These are phyloP conservation scores for Sterna hirundo DNA, from an alignment of 2,113 vertebrate species.

Conservation along the genomic window DNA sequence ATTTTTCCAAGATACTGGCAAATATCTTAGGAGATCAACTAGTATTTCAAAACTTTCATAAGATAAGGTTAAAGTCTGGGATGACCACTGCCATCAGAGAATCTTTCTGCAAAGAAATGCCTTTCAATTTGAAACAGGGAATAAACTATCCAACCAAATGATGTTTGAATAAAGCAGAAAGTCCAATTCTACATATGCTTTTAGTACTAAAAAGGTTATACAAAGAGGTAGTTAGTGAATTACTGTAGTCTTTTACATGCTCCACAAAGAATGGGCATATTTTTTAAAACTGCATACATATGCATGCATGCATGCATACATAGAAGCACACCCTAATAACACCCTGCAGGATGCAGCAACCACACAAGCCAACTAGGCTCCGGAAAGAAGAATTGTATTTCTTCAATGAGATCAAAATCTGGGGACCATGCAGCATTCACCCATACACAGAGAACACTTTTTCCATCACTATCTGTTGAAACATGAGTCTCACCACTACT, in stretches of 20 bases:
- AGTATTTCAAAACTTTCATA: not conserved
- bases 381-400: not conserved
- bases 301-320: not conserved
- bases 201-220: not conserved
- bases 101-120: not conserved
- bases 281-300: not conserved
- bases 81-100: not conserved
- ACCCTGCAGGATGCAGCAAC: not conserved
- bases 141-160: not conserved
- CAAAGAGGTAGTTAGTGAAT: not conserved
- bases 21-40: not conserved
- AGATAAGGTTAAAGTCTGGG: not conserved
- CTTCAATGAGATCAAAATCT: not conserved
- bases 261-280: not conserved
- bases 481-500: accelerated
- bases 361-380: not conserved
- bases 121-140: not conserved
- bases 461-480: not conserved
- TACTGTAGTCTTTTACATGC: not conserved
- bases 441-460: not conserved
- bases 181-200: not conserved
- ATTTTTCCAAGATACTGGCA: not conserved
- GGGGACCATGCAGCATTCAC: not conserved
- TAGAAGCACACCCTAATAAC: not conserved
- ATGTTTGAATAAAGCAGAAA: not conserved